These are phyloP conservation scores for Aldabrachelys gigantea DNA, from an alignment of 2,113 vertebrate species.

Conservation along the genomic window DNA sequence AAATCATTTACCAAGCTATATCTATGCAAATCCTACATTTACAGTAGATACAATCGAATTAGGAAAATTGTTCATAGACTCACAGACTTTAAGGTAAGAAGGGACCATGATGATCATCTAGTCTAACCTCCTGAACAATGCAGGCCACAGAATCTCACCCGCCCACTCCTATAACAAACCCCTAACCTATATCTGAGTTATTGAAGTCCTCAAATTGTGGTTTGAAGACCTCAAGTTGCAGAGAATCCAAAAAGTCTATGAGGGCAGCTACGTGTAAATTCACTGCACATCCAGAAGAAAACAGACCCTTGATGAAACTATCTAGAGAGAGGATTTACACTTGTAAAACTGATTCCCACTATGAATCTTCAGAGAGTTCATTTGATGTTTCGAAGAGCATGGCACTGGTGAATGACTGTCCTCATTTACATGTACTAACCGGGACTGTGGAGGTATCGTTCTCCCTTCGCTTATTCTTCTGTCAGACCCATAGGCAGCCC, in stretches of 20 bases:
- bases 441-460: constrained; percentile 68
- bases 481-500: constrained; percentile 85
- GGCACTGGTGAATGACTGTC: neutral
- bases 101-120: too few species aligned
- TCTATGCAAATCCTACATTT: neutral
- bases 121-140: too few species aligned
- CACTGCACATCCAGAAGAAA: neutral
- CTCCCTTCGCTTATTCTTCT: constrained; percentile 83
- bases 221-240: too few species aligned
- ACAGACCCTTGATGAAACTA: neutral
- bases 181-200: too few species aligned
- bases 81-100: too few species aligned
- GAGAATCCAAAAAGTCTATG: too few species aligned
- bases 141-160: too few species aligned
- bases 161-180: too few species aligned
- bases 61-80: neutral
- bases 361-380: neutral
- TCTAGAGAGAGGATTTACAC: neutral
- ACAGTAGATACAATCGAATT: neutral
- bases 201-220: too few species aligned
- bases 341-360: neutral
- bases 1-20: neutral
- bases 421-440: constrained; percentile 53
- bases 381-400: neutral
- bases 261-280: neutral